These are phyloP conservation scores for Muscidifurax raptorellus DNA, from an alignment of 1,140 invertebrate species.

Conservation along the genomic window DNA sequence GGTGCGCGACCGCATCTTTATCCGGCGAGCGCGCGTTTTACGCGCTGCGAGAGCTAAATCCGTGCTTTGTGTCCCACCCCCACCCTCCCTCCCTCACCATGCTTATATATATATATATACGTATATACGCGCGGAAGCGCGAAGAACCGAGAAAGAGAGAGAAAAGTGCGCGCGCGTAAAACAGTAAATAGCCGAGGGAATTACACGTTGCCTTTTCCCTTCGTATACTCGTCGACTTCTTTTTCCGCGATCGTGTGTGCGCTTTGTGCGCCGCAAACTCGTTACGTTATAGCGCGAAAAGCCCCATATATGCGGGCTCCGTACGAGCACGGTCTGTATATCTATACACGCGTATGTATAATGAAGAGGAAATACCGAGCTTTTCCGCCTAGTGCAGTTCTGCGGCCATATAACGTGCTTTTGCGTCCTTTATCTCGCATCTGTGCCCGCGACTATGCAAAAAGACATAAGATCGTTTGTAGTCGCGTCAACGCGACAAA, in stretches of 20 bases:
- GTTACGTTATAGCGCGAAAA: no score
- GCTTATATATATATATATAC: not conserved
- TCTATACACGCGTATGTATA: not conserved
- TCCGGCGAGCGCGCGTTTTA: conserved; percentile 13
- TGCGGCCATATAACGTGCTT: not conserved
- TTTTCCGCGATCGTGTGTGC: not conserved
- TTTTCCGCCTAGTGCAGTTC: no score
- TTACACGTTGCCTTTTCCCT: not conserved
- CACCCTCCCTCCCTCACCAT: not conserved
- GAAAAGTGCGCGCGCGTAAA: conserved; percentile 23
- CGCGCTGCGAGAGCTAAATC: not conserved
- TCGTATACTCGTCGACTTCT: not conserved
- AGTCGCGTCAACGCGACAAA: conserved; percentile 7
- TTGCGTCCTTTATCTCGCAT: no score
- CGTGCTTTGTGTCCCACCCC: not conserved
- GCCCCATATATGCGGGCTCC: not conserved
- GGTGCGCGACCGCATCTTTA: conserved; percentile 4
- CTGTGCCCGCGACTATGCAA: no score
- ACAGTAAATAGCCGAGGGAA: conserved; percentile 31
- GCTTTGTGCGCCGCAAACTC: not conserved
- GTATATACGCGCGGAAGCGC: not conserved
- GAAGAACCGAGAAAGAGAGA: not conserved
- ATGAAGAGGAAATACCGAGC: no score
- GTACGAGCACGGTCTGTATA: no score
- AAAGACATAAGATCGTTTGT: not conserved